phyloP scores from a whole-genome alignment of 2,797 vertebrate genomes.

The Hyperoplus lanceolatus region DNA sequence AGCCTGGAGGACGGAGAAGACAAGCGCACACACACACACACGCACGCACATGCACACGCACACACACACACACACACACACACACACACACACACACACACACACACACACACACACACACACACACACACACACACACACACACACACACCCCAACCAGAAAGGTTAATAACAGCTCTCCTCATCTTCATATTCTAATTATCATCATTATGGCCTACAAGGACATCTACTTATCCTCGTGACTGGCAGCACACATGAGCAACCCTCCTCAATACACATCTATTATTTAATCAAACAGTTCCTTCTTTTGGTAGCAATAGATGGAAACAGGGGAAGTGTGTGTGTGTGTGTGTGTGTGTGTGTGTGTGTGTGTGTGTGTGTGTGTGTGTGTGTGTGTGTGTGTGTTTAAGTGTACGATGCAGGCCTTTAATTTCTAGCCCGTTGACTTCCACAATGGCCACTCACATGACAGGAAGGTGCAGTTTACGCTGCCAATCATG shows the following conservation, averaged over 20 bases:
- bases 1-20: constrained; percentile 76
- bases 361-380: constrained; percentile 29
- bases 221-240: constrained; percentile 96
- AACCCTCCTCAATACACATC: constrained; percentile 94
- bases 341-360: constrained; percentile 47
- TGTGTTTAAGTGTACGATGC: constrained; percentile 48
- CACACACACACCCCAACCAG: constrained; percentile 74
- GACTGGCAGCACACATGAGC: constrained; percentile 93
- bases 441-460: constrained; percentile 83
- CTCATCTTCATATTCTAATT: constrained; percentile 98
- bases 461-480: constrained; percentile 84
- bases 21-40: constrained; percentile 36
- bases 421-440: constrained; percentile 84
- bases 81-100: too few relatives aligned
- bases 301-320: constrained; percentile 82
- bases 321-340: constrained; percentile 31
- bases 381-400: constrained; percentile 41
- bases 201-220: constrained; percentile 96
- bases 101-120: too few relatives aligned
- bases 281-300: constrained; percentile 99
- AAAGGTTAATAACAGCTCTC: constrained; percentile 97
- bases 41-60: too few relatives aligned
- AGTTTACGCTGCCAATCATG: constrained; percentile 85
- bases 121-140: too few relatives aligned
- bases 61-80: too few relatives aligned